A percentile compares a stretch with the other conserved stretches of the same genome.
phyloP scores from a whole-genome alignment of 1,140 invertebrate species.

The Microplitis mediator region DNA sequence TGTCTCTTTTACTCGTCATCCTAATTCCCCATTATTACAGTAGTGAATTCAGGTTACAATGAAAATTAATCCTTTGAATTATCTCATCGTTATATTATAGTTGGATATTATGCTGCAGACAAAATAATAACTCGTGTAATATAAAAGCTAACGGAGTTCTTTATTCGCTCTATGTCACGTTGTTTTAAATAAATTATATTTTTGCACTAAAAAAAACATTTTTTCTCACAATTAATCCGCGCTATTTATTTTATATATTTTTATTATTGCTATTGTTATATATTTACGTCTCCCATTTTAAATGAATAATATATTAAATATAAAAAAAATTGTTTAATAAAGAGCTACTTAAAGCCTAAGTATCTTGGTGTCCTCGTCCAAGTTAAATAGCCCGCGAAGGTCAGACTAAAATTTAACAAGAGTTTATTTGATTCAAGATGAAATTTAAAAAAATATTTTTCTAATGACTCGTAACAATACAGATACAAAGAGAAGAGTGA shows the following conservation, averaged over 20 bases:
- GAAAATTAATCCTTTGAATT: slow-evolving; percentile 21
- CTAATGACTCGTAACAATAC: not conserved
- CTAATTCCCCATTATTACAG: slow-evolving; percentile 24
- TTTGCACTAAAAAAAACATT: not conserved
- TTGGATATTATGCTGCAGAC: not conserved
- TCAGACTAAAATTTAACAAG: not conserved
- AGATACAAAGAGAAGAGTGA: slow-evolving; percentile 9
- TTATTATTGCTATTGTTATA: not conserved
- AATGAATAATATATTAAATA: not conserved
- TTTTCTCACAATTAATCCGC: not conserved
- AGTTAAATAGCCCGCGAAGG: slow-evolving; percentile 14
- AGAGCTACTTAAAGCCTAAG: not conserved
- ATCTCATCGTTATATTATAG: slow-evolving; percentile 5
- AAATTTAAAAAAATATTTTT: not conserved
- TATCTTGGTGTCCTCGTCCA: slow-evolving; percentile 3
- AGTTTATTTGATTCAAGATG: not conserved
- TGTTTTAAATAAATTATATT: not conserved
- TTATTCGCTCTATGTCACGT: slow-evolving; percentile 8
- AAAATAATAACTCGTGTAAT: not conserved
- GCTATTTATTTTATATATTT: not conserved
- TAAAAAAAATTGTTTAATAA: not conserved
- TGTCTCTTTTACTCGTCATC: not conserved
- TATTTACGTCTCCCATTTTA: too few species aligned
- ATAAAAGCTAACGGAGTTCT: slow-evolving; percentile 11
- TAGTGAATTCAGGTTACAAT: not conserved